phyloP scores from a whole-genome alignment of 2,888 invertebrate species.

The Ochlodes sylvanus region DNA sequence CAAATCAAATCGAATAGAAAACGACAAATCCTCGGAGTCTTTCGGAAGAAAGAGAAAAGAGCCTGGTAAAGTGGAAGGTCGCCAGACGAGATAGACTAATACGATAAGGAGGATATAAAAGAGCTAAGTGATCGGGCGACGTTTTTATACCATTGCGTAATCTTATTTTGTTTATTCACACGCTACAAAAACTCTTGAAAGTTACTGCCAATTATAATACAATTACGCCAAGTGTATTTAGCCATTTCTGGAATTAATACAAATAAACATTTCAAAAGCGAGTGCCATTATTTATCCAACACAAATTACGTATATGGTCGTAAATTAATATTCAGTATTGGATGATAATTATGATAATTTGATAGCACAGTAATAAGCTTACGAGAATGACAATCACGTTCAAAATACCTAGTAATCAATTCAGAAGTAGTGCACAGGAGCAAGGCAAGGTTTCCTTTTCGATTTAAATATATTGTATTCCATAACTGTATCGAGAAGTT shows the following conservation, averaged over 20 bases:
- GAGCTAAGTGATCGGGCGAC: not conserved
- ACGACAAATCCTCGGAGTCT: no score
- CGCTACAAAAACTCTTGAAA: not conserved
- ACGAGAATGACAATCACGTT: no score
- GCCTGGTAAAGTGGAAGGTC: not conserved
- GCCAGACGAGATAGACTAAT: not conserved
- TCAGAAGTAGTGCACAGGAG: no score
- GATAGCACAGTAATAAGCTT: no score
- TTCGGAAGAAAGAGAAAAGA: not conserved
- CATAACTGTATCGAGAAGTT: not conserved
- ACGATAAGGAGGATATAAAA: not conserved
- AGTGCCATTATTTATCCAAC: not conserved
- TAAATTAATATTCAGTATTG: no score
- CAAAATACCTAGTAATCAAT: no score
- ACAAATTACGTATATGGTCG: no score
- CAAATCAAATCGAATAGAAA: no score
- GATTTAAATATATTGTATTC: not conserved
- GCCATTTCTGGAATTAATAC: not conserved
- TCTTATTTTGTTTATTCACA: not conserved
- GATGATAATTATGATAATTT: no score
- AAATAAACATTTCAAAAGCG: not conserved
- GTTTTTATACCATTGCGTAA: not conserved
- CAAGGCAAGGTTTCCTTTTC: not conserved
- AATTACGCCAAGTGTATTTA: not conserved
- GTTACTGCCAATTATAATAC: not conserved